phyloP scores from a whole-genome alignment of 2,797 vertebrate species.

The Coregonus suidteri region DNA sequence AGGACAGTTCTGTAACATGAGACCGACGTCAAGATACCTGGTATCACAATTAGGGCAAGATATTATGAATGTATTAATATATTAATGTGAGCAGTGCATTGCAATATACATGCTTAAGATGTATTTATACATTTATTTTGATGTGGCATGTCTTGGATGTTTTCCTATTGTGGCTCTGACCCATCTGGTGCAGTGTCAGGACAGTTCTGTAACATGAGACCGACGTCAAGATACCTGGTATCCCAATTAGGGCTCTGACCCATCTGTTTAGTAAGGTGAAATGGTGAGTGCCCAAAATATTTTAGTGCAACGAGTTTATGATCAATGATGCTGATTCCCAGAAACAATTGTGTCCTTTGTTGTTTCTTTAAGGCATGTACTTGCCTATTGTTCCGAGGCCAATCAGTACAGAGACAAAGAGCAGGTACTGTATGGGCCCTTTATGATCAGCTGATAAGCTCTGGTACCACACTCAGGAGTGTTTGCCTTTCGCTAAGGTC shows the following conservation, averaged over 20 bases:
- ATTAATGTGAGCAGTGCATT: not conserved
- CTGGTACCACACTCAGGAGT: not conserved
- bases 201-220: too few species aligned
- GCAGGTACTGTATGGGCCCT: not conserved
- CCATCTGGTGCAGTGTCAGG: not conserved
- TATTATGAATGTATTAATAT: not conserved
- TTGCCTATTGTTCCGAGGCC: not conserved
- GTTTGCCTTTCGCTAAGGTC: not conserved
- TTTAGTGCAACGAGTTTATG: not conserved
- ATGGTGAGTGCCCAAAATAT: not conserved
- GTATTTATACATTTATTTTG: not conserved
- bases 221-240: too few species aligned
- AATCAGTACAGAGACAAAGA: not conserved
- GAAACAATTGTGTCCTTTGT: too few species aligned
- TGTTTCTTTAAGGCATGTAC: not conserved
- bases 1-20: constrained; percentile 46
- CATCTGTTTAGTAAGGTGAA: not conserved
- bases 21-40: constrained; percentile 34
- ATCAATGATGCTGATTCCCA: not conserved
- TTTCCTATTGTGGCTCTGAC: not conserved
- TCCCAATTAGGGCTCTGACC: not conserved
- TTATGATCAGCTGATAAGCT: not conserved
- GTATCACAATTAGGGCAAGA: not conserved
- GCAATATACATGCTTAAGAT: not conserved
- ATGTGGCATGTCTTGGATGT: constrained; percentile 39